Evolutionary conservation across 2,888 invertebrate species (phyloP), one percentile per base, ranked within the genome.

Genomic region (Plutella xylostella): DNA sequence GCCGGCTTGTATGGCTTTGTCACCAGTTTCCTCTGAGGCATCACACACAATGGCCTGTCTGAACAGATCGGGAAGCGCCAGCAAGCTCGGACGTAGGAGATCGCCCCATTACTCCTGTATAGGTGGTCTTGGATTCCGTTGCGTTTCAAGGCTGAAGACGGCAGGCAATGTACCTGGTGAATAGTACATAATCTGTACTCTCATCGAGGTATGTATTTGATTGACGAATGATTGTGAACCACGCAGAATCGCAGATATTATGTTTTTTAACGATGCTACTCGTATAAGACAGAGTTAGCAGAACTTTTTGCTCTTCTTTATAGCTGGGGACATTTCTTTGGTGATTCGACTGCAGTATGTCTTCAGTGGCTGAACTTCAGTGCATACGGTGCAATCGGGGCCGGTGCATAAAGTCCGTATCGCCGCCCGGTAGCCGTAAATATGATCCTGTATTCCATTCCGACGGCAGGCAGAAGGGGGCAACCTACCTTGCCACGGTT

Each of bases 121-220:
- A 68, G 61, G 55, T 75, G 74, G 57, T 83, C 82, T 67, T 82
- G 82, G 45, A 82, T 50, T 53, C 82, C 82, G 47, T 82, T 78
- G 48, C 80, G 61, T 54, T 70, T 82, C 53, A 82, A 52, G 31
- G 78, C 77, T 53, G 77, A 72, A 40, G 76, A 70, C 46, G 82
- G 79, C 51, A 83, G 58, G 37, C 61, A 63, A 46, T 60, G 59
- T 42, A 77, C 77, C 80, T 82, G 79, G 21, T 34, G 35, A 35
- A 33, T 25, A 28, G 9, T 28, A n/a, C n/a, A n/a, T n/a, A n/a
- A n/a, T n/a, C n/a, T n/a, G n/a, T n/a, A n/a, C n/a, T n/a, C n/a
- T n/a, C n/a, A n/a, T n/a, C n/a, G n/a, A n/a, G n/a, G n/a, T n/a
- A n/a, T n/a, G n/a, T n/a, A n/a, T n/a, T n/a, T n/a, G n/a, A n/a